Conservation (phyloP, 2,797 vertebrate species). For the Oophaga sylvatica region DNA sequence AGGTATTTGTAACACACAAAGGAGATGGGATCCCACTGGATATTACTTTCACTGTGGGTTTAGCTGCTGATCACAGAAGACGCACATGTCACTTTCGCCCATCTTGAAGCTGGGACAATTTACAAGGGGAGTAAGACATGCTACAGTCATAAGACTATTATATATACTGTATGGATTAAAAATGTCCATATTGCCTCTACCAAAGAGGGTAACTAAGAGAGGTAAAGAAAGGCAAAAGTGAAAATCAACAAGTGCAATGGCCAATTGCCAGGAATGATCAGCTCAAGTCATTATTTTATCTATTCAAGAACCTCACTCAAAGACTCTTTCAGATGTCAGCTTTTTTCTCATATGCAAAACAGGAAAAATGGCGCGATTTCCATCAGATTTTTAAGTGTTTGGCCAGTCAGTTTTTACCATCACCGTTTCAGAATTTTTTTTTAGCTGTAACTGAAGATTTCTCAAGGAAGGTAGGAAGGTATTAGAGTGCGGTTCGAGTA, state of each 20-base stretch:
- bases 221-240: neutral
- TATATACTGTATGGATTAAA: neutral
- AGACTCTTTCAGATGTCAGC: no score
- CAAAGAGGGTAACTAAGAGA: neutral
- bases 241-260: neutral
- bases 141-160: neutral
- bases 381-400: no score
- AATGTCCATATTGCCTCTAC: neutral
- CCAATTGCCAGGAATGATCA: neutral
- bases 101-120: constrained; percentile 33
- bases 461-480: no score
- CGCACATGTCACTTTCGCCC: constrained; percentile 38
- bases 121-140: constrained; percentile 27
- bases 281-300: neutral
- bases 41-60: constrained; percentile 51
- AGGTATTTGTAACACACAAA: constrained; percentile 59
- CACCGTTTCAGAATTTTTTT: neutral
- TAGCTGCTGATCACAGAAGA: constrained; percentile 55
- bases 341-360: no score
- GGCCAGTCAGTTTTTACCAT: neutral
- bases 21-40: constrained; percentile 59
- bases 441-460: no score
- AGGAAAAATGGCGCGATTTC: no score
- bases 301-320: no score
- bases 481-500: no score